These are phyloP conservation scores for Ancistrus triradiatus DNA, from an alignment of 2,113 vertebrate species.

Conservation along the genomic window DNA sequence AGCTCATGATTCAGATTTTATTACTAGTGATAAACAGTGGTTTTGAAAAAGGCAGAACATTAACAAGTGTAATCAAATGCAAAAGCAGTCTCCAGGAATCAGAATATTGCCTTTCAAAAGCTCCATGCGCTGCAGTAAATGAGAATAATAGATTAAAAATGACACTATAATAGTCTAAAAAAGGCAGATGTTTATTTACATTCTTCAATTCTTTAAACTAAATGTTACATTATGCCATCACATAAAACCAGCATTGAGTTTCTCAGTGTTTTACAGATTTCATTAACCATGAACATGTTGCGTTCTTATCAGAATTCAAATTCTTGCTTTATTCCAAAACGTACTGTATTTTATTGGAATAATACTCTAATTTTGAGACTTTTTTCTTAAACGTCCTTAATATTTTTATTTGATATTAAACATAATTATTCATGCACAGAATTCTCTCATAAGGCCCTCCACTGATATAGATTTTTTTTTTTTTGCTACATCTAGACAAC, in stretches of 20 bases:
- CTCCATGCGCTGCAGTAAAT: neutral
- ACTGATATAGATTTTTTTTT: too few species aligned
- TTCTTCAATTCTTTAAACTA: neutral
- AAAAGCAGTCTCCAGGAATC: slow-evolving; percentile 17
- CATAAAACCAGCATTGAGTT: neutral
- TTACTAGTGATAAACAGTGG: slow-evolving; percentile 33
- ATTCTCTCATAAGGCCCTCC: too few species aligned
- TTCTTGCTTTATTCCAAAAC: too few species aligned
- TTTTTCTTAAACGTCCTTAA: too few species aligned
- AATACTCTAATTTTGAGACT: too few species aligned
- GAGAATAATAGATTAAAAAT: neutral
- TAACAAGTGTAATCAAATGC: slow-evolving; percentile 36
- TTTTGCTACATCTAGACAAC: slow-evolving; percentile 14
- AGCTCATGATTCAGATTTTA: slow-evolving; percentile 37
- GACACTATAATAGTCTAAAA: neutral
- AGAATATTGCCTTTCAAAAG: too few species aligned
- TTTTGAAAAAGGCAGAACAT: slow-evolving; percentile 25
- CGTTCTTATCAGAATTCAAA: too few species aligned
- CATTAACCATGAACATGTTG: too few species aligned
- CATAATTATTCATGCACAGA: too few species aligned
- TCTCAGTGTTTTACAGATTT: neutral
- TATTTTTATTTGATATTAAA: too few species aligned
- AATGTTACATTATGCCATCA: neutral
- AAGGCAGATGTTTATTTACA: neutral
- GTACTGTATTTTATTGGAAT: too few species aligned